Conservation (phyloP, 2,797 vertebrate genomes). For the Phataginus tricuspis region DNA sequence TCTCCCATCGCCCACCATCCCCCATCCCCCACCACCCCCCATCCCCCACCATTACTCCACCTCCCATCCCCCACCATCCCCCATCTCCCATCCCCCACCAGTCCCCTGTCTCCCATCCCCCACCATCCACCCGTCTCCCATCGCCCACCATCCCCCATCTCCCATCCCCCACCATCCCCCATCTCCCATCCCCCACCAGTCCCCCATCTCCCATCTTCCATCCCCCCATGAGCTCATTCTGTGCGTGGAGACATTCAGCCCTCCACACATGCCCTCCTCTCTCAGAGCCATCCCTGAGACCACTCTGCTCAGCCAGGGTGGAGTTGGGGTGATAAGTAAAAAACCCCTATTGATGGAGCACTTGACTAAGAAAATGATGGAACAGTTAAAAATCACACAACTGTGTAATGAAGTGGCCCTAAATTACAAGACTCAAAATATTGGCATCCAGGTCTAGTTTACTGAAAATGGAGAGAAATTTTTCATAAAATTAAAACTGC, state of each 20-base stretch:
- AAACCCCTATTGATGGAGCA: neutral
- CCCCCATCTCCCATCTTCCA: neutral
- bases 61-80: rapidly evolving
- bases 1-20: neutral
- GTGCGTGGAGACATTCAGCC: neutral
- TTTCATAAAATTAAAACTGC: neutral
- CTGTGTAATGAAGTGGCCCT: too few species aligned
- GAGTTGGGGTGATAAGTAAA: neutral
- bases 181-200: neutral
- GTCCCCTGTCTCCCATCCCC: neutral
- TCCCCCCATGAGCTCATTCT: too few species aligned
- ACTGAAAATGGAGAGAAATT: neutral
- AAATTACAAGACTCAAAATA: neutral
- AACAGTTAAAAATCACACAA: neutral
- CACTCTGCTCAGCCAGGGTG: neutral
- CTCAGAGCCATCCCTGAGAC: neutral
- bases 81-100: neutral
- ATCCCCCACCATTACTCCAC: too few species aligned
- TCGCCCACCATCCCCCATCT: neutral
- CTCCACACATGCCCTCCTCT: neutral
- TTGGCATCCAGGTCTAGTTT: neutral
- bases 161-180: neutral
- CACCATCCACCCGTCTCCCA: neutral
- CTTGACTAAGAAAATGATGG: neutral
- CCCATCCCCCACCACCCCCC: too few species aligned